Conservation (phyloP, 2,113 vertebrate species). For the Tachysurus fulvidraco region DNA sequence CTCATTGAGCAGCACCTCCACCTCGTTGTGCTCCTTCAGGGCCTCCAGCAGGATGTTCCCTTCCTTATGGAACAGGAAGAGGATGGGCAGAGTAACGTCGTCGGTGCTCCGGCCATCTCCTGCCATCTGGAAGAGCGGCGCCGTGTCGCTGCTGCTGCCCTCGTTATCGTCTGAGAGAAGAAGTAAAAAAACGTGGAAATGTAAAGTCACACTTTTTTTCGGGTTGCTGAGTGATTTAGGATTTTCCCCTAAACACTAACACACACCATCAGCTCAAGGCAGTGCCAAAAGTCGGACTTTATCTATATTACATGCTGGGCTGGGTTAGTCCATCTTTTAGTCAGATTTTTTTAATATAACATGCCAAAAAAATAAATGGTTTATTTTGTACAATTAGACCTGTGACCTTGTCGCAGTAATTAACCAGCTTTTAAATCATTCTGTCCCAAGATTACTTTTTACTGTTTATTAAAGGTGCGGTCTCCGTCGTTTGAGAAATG, state of each 20-base stretch:
- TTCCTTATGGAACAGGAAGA: slow-evolving; percentile 98
- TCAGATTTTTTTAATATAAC: too few species aligned
- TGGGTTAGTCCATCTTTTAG: too few species aligned
- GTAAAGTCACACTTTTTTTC: background rate
- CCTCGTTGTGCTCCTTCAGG: slow-evolving; percentile 86
- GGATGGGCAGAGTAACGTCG: slow-evolving; percentile 89
- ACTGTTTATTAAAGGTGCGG: too few species aligned
- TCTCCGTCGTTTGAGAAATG: too few species aligned
- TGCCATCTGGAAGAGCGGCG: slow-evolving; percentile 98
- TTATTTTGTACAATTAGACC: too few species aligned
- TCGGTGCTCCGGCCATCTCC: slow-evolving; percentile 94
- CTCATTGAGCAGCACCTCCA: slow-evolving; percentile 95
- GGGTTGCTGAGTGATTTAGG: background rate
- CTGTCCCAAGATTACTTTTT: too few species aligned
- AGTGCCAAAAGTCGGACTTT: too few species aligned
- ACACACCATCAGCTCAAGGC: background rate
- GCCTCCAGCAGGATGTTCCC: slow-evolving; percentile 93
- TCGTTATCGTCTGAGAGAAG: slow-evolving; percentile 90
- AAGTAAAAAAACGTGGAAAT: too few species aligned
- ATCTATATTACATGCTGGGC: background rate
- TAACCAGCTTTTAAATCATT: too few species aligned
- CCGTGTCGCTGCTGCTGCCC: slow-evolving; percentile 97
- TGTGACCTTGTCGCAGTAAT: too few species aligned
- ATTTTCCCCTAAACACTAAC: background rate
- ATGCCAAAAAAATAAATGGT: too few species aligned